These are phyloP conservation scores for Lineus longissimus DNA, from an alignment of 1,140 invertebrate genomes.

Conservation along the genomic window DNA sequence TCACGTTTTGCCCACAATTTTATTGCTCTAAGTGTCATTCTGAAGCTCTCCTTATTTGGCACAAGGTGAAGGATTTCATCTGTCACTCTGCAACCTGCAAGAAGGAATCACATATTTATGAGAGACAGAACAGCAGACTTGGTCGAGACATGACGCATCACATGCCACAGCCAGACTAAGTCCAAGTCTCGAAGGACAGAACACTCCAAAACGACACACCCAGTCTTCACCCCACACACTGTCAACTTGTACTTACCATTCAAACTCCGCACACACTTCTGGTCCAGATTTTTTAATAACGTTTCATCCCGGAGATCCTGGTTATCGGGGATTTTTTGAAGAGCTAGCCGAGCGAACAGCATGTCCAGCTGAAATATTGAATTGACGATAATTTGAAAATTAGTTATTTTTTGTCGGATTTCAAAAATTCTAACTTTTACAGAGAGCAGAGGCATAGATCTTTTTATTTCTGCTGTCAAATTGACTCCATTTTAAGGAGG, in stretches of 20 bases:
- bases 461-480: too few species aligned
- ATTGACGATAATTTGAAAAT: neutral
- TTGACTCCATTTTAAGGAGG: too few species aligned
- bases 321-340: conserved; percentile 83
- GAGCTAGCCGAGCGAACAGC: conserved; percentile 87
- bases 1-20: conserved; percentile 99
- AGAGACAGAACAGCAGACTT: too few species aligned
- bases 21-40: conserved; percentile 86
- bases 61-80: conserved; percentile 96
- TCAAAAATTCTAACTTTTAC: too few species aligned
- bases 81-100: conserved; percentile 83
- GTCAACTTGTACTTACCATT: conserved; percentile 76
- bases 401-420: neutral
- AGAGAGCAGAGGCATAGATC: too few species aligned
- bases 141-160: too few species aligned
- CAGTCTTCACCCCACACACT: too few species aligned
- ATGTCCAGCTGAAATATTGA: conserved; percentile 78
- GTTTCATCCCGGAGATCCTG: conserved; percentile 86
- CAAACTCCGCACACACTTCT: conserved; percentile 91
- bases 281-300: conserved; percentile 91
- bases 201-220: too few species aligned
- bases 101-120: neutral
- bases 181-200: too few species aligned
- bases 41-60: conserved; percentile 91
- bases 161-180: too few species aligned